phyloP scores from a whole-genome alignment of 2,888 invertebrate genomes.

The Pammene aurita region DNA sequence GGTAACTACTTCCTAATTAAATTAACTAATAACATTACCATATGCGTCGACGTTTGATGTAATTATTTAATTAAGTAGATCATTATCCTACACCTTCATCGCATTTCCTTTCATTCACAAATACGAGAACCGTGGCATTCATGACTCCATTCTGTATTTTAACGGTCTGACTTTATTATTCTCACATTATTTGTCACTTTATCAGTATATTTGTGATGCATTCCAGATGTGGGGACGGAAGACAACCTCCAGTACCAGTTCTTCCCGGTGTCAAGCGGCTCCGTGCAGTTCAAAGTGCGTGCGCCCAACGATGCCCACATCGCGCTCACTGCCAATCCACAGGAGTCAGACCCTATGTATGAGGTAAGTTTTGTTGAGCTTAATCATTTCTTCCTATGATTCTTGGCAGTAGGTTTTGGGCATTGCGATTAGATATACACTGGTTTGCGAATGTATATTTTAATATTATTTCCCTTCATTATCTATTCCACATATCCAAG shows the following conservation, averaged over 20 bases:
- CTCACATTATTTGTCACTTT: background rate
- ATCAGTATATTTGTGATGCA: constrained; percentile 1
- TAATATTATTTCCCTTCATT: no score
- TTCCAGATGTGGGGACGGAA: constrained; percentile 89
- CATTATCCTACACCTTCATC: background rate
- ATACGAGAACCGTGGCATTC: no score
- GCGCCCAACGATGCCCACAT: constrained; percentile 93
- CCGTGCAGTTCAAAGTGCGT: constrained; percentile 90
- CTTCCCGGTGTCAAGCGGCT: constrained; percentile 87
- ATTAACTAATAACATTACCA: no score
- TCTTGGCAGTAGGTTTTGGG: background rate
- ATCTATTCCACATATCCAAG: no score
- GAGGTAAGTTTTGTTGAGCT: constrained; percentile 80
- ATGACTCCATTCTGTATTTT: no score
- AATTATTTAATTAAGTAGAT: background rate
- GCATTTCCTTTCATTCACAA: background rate
- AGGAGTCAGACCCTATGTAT: constrained; percentile 89
- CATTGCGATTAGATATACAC: background rate
- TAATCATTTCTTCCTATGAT: background rate
- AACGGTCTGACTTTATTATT: background rate
- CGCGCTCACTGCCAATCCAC: constrained; percentile 88
- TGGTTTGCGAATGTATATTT: no score
- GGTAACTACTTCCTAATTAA: background rate
- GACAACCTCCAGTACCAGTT: constrained; percentile 93
- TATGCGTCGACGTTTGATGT: background rate